A percentile compares a stretch with the other conserved stretches of the same genome.
These are phyloP conservation scores for Choristoneura rosaceana DNA, from an alignment of 2,888 invertebrate genomes.

Conservation along the genomic window DNA sequence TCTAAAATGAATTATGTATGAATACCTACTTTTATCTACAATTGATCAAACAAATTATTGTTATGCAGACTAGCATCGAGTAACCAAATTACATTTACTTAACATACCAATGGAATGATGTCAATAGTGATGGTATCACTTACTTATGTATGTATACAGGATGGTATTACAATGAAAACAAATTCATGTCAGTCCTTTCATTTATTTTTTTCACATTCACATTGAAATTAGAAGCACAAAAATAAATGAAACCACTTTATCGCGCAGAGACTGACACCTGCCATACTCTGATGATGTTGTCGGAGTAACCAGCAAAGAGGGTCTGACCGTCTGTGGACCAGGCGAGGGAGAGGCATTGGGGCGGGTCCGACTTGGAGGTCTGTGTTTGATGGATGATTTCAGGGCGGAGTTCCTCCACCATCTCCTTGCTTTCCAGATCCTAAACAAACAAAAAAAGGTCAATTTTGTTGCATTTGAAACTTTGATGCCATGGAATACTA, in stretches of 20 bases:
- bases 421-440: constrained; percentile 99
- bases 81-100: constrained; percentile 37
- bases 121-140: constrained; percentile 9
- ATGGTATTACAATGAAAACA: constrained; percentile 64
- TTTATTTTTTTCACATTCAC: constrained; percentile 81
- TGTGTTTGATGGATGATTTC: constrained; percentile 93
- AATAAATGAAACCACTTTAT: constrained; percentile 85
- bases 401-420: constrained; percentile 99
- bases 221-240: constrained; percentile 66
- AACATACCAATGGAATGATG: constrained; percentile 8
- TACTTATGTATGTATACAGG: constrained; percentile 11
- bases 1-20: not conserved
- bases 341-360: constrained; percentile 98
- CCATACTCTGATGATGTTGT: constrained; percentile 99
- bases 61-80: not conserved
- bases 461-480: not conserved
- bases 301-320: constrained; percentile 99
- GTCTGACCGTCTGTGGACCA: constrained; percentile 99
- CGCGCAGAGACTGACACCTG: constrained; percentile 96
- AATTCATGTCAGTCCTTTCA: constrained; percentile 68
- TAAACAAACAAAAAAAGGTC: constrained; percentile 60
- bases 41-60: constrained; percentile 1
- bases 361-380: constrained; percentile 94
- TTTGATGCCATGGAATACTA: no score
- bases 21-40: not conserved